Conservation (phyloP, 2,888 invertebrate genomes). For the Drosophila koepferae region DNA sequence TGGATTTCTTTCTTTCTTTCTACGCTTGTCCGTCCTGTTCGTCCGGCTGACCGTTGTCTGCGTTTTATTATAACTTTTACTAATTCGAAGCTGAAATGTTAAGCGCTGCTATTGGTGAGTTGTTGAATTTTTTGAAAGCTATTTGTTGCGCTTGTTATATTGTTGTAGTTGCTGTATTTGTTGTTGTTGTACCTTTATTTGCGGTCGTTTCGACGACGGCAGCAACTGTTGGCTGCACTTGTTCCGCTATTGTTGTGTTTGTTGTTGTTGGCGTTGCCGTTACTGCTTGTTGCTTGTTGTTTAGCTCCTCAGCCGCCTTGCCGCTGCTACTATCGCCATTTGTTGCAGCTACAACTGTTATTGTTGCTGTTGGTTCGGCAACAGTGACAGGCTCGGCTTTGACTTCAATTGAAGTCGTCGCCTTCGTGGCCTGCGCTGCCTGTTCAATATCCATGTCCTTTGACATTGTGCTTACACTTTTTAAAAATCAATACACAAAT, state of each 20-base stretch:
- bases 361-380: slow-evolving; percentile 33
- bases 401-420: slow-evolving; percentile 53
- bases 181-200: slow-evolving; percentile 59
- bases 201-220: slow-evolving; percentile 37
- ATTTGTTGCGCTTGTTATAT: not conserved
- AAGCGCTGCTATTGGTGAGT: slow-evolving; percentile 17
- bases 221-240: slow-evolving; percentile 60
- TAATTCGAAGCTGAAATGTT: slow-evolving; percentile 55
- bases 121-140: slow-evolving; percentile 44
- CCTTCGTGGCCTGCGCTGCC: slow-evolving; percentile 41
- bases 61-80: slow-evolving; percentile 72
- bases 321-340: slow-evolving; percentile 66
- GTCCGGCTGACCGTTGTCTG: slow-evolving; percentile 36
- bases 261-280: slow-evolving; percentile 53
- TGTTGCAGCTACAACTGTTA: slow-evolving; percentile 24
- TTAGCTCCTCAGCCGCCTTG: slow-evolving; percentile 34
- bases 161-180: slow-evolving; percentile 10
- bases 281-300: slow-evolving; percentile 34
- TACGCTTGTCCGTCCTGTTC: slow-evolving; percentile 34
- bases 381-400: slow-evolving; percentile 53
- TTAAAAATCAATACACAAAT: slow-evolving; percentile 50
- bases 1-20: slow-evolving; percentile 32
- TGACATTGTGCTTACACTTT: slow-evolving; percentile 51
- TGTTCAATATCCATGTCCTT: slow-evolving; percentile 71
- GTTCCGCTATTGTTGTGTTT: slow-evolving; percentile 58